A percentile compares a stretch with the other conserved stretches of the same genome.
These are phyloP conservation scores for Diarsia dahlii DNA, from an alignment of 2,888 invertebrate species.

Conservation along the genomic window DNA sequence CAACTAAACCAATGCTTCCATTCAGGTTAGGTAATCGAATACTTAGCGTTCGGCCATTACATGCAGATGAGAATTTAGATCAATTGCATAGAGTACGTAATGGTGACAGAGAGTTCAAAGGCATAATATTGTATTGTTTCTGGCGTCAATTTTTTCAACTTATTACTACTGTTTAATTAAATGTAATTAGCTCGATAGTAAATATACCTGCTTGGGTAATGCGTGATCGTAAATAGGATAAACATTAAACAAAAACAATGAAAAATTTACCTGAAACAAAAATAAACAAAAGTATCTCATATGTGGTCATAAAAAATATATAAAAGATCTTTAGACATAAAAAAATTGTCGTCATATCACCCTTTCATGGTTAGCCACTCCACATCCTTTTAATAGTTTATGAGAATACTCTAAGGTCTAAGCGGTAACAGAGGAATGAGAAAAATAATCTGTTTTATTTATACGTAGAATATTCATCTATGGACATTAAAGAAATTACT, in stretches of 20 bases:
- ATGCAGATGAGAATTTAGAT: slow-evolving; percentile 17
- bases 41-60: slow-evolving; percentile 39
- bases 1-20: slow-evolving; percentile 13
- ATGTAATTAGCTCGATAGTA: not conserved
- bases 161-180: not conserved
- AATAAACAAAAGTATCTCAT: not conserved
- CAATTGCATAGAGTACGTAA: slow-evolving; percentile 11
- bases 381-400: slow-evolving; percentile 38
- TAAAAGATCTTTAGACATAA: slow-evolving; percentile 6
- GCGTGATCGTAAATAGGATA: not conserved
- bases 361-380: slow-evolving; percentile 22
- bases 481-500: not conserved
- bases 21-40: slow-evolving; percentile 30
- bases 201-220: not conserved
- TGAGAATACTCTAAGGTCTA: slow-evolving; percentile 24
- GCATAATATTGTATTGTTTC: not conserved
- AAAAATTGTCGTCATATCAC: slow-evolving; percentile 35
- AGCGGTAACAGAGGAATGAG: slow-evolving; percentile 18
- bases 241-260: not conserved
- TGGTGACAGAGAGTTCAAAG: not conserved
- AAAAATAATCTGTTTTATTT: slow-evolving; percentile 26
- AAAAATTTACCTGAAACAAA: not conserved
- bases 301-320: not conserved
- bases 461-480: slow-evolving; percentile 6
- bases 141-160: not conserved